A percentile compares a stretch with the other conserved stretches of the same genome.
These are phyloP conservation scores for Passer domesticus DNA, from an alignment of 2,113 vertebrate species.

Conservation along the genomic window DNA sequence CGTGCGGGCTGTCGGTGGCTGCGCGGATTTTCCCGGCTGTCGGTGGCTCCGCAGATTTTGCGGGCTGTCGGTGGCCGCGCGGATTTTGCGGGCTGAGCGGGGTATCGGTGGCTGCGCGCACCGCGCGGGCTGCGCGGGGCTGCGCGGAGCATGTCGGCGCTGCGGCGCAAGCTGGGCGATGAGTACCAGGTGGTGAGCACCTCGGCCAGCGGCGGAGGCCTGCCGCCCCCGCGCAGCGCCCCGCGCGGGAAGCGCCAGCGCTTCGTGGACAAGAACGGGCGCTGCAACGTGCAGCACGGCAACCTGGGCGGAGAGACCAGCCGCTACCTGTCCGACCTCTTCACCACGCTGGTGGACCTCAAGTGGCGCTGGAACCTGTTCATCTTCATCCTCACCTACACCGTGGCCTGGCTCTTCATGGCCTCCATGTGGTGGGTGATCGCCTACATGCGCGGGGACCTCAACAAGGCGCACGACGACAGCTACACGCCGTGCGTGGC, in stretches of 20 bases:
- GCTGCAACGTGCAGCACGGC: constrained; percentile 98
- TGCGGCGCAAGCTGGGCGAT: constrained; percentile 97
- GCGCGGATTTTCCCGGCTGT: no score
- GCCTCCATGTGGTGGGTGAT: constrained; percentile 99
- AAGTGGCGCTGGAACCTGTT: constrained; percentile 99
- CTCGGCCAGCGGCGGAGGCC: constrained; percentile 90
- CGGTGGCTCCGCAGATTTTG: background rate
- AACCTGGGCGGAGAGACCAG: constrained; percentile 96
- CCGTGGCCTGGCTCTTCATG: constrained; percentile 99
- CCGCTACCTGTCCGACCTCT: constrained; percentile 96
- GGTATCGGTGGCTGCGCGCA: no score
- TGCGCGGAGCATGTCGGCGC: constrained; percentile 86
- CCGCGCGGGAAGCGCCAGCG: constrained; percentile 93
- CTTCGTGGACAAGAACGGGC: constrained; percentile 98
- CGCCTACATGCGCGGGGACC: constrained; percentile 94
- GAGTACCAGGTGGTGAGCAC: constrained; percentile 99
- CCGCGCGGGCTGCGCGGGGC: background rate
- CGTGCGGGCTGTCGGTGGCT: background rate
- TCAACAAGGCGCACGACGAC: constrained; percentile 90
- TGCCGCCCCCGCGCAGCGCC: constrained; percentile 64
- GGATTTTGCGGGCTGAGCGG: no score
- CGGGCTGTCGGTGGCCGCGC: background rate
- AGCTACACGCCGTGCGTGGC: constrained; percentile 97
- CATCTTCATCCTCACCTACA: constrained; percentile 98
- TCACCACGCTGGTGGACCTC: constrained; percentile 97